Evolutionary conservation across 2,888 invertebrate species (phyloP).

Genomic region (Fragum sueziense): DNA sequence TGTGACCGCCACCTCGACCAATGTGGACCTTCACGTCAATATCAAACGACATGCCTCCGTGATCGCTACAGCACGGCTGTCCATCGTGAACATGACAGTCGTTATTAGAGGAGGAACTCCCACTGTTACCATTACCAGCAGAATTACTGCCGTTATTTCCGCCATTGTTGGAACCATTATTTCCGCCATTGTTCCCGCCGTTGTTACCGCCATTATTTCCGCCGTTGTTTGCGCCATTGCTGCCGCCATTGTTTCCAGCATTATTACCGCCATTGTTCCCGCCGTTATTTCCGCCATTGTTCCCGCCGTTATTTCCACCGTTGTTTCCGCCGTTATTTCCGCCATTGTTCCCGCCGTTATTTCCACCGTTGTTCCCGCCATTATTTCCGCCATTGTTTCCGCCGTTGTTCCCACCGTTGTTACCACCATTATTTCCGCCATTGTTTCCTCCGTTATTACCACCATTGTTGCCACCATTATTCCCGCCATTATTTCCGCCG

Average conservation of each 20-base stretch:
- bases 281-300: conserved; percentile 11
- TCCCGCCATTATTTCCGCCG: conserved; percentile 15
- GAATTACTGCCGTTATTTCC: not conserved
- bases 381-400: conserved; percentile 4
- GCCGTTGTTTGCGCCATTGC: not conserved
- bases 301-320: conserved; percentile 13
- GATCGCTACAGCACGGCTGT: conserved; percentile 51
- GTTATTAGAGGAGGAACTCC: not conserved
- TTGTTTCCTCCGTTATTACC: conserved; percentile 21
- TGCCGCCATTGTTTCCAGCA: conserved; percentile 10
- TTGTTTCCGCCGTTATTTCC: conserved; percentile 3
- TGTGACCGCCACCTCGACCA: conserved; percentile 14
- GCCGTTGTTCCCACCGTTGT: conserved; percentile 10
- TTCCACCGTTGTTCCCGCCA: not conserved
- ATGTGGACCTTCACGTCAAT: conserved; percentile 64
- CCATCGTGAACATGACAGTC: conserved; percentile 52
- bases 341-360: not conserved
- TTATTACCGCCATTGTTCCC: conserved; percentile 17
- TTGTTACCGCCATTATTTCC: conserved; percentile 3
- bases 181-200: not conserved
- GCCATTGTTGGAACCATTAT: not conserved
- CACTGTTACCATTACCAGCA: conserved; percentile 4
- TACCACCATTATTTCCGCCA: conserved; percentile 11
- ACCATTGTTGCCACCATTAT: conserved; percentile 6
- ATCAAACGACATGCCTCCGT: conserved; percentile 54